These are phyloP conservation scores for Caracal caracal DNA, from an alignment of 2,113 vertebrate species.

Conservation along the genomic window DNA sequence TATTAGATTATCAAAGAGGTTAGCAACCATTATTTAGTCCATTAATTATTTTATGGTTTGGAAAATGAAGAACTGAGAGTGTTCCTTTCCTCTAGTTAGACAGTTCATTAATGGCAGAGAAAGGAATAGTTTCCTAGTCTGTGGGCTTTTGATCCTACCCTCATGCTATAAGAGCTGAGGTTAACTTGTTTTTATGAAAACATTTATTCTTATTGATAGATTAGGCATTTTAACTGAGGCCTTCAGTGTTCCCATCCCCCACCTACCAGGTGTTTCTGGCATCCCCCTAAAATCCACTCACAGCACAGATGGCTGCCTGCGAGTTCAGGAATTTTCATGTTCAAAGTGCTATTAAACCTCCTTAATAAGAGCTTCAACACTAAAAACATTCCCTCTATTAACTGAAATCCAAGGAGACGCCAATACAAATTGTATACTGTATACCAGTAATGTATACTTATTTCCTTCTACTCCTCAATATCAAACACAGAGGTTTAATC, in stretches of 20 bases:
- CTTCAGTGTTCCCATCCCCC: neutral
- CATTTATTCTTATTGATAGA: neutral
- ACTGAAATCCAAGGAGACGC: slow-evolving; percentile 34
- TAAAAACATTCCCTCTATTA: neutral
- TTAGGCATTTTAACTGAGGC: neutral
- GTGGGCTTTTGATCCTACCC: neutral
- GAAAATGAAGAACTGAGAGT: neutral
- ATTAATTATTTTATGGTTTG: neutral
- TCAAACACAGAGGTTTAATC: neutral
- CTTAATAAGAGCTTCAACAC: neutral
- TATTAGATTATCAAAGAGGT: neutral
- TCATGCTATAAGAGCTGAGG: neutral
- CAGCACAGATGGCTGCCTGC: neutral
- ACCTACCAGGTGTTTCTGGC: neutral
- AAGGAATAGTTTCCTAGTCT: neutral
- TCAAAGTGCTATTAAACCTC: neutral
- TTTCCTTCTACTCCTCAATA: neutral
- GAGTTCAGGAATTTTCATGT: neutral
- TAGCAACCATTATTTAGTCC: neutral
- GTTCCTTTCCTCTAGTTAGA: neutral
- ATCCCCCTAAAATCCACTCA: neutral
- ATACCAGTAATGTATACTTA: neutral
- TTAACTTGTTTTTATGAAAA: neutral
- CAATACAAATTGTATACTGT: neutral
- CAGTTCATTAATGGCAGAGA: neutral